Percentiles rank a stretch among this genome's conserved stretches.
Conservation (phyloP, 2,113 vertebrate genomes). For the Propithecus coquereli region DNA sequence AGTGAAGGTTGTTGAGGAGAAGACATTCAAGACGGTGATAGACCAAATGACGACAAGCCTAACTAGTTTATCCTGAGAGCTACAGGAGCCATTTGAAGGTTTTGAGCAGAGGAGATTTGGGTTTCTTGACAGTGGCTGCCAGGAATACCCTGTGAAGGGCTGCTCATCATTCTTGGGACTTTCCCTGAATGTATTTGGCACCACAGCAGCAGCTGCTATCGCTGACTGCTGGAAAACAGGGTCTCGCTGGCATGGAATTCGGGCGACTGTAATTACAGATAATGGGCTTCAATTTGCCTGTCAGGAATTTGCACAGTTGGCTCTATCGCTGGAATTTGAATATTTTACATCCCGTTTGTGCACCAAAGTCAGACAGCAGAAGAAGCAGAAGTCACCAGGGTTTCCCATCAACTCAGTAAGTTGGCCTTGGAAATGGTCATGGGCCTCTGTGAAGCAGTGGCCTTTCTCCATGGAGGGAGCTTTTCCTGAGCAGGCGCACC, state of each 20-base stretch:
- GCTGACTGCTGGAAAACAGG: conserved; percentile 63
- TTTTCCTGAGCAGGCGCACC: neutral
- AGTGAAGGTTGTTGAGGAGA: neutral
- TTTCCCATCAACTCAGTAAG: neutral
- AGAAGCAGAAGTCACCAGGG: neutral
- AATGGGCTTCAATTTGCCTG: conserved; percentile 70
- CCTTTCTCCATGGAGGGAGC: neutral
- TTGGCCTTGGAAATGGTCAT: neutral
- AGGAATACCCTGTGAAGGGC: conserved; percentile 41
- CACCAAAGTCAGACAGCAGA: neutral
- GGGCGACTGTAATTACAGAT: conserved; percentile 67
- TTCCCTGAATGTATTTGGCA: conserved; percentile 51
- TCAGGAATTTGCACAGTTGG: conserved; percentile 71
- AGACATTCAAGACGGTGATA: neutral
- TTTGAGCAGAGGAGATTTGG: neutral
- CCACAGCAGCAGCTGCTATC: conserved; percentile 51
- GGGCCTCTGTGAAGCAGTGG: neutral
- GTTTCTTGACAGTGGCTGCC: conserved; percentile 65
- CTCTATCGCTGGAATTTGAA: conserved; percentile 61
- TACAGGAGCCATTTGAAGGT: neutral
- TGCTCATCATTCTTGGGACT: neutral
- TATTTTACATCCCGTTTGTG: conserved; percentile 42
- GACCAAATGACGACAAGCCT: neutral
- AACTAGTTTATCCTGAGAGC: neutral
- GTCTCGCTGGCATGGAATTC: conserved; percentile 70